Conservation (phyloP, 2,797 vertebrate species). For the Propithecus deckenii region DNA sequence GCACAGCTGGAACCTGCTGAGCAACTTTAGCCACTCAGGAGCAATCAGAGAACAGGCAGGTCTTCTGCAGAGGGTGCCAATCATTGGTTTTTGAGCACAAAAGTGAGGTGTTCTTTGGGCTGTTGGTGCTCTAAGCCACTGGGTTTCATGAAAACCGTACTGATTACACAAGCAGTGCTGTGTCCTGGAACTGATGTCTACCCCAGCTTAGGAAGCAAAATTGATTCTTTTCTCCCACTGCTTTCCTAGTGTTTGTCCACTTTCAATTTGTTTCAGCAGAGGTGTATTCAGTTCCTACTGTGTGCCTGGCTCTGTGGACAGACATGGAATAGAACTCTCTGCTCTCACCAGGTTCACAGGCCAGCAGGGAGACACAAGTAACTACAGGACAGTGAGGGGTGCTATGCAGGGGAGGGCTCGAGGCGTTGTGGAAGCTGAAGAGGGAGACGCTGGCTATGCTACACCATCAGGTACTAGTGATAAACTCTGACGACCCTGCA, state of each 20-base stretch:
- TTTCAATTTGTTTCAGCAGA: background rate
- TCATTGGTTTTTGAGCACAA: background rate
- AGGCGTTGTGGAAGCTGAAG: too few relatives aligned
- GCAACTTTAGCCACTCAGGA: background rate
- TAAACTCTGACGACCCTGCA: accelerated
- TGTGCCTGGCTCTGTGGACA: background rate
- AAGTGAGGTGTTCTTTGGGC: background rate
- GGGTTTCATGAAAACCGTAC: accelerated
- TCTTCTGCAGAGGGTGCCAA: background rate
- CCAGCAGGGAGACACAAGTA: background rate
- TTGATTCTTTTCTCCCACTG: background rate
- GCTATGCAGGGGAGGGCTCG: accelerated
- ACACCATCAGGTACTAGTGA: background rate
- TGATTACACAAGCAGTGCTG: background rate
- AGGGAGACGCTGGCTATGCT: accelerated
- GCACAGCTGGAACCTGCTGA: background rate
- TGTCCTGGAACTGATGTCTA: background rate
- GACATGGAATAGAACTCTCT: background rate
- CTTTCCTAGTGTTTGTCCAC: background rate
- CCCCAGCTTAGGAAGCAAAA: background rate
- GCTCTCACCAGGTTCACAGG: background rate
- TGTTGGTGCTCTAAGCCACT: background rate
- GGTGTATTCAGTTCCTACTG: background rate
- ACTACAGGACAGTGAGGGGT: accelerated
- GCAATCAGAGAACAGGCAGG: accelerated